Evolutionary conservation across 2,888 invertebrate genomes (phyloP).

Genomic region (Cheilosia grossa): DNA sequence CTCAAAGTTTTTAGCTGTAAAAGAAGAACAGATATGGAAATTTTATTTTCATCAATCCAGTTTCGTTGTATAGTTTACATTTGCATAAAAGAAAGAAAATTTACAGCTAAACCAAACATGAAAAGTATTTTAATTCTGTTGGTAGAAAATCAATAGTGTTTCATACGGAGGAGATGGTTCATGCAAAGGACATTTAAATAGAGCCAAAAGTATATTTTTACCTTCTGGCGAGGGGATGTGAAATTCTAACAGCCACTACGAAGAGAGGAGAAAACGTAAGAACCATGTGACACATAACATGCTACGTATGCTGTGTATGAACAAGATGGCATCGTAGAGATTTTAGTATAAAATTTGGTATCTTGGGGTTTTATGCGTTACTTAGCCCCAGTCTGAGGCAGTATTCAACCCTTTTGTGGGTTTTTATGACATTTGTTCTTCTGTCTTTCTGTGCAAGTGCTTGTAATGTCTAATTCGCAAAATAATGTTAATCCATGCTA

Average conservation of each 20-base stretch:
- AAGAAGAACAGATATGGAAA: slow-evolving; percentile 2
- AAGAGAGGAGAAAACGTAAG: slow-evolving; percentile 13
- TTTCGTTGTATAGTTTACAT: slow-evolving; percentile 7
- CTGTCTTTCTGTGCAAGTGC: slow-evolving; percentile 7
- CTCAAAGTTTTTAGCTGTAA: slow-evolving; percentile 50
- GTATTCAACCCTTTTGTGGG: slow-evolving; percentile 61
- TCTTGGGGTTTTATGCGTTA: slow-evolving; percentile 56
- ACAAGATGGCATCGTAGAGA: slow-evolving; percentile 37
- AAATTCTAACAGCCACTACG: slow-evolving; percentile 31
- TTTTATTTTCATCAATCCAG: slow-evolving; percentile 1
- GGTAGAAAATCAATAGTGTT: slow-evolving; percentile 59
- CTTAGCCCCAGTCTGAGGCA: slow-evolving; percentile 27
- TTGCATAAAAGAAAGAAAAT: slow-evolving; percentile 7
- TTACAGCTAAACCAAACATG: slow-evolving; percentile 32
- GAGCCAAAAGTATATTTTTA: slow-evolving; percentile 28
- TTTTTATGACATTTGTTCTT: slow-evolving; percentile 29
- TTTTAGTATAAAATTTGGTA: slow-evolving; percentile 59
- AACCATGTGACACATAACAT: slow-evolving; percentile 51
- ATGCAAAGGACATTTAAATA: slow-evolving; percentile 40
- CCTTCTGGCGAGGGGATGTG: slow-evolving; percentile 9
- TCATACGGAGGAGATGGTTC: slow-evolving; percentile 17
- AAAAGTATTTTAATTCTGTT: slow-evolving; percentile 14
- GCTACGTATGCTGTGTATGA: slow-evolving; percentile 4
- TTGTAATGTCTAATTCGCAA: slow-evolving; percentile 49
- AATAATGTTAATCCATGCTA: slow-evolving; percentile 68